Conservation (phyloP, 1,140 invertebrate genomes). For the Neuroterus valhalla region DNA sequence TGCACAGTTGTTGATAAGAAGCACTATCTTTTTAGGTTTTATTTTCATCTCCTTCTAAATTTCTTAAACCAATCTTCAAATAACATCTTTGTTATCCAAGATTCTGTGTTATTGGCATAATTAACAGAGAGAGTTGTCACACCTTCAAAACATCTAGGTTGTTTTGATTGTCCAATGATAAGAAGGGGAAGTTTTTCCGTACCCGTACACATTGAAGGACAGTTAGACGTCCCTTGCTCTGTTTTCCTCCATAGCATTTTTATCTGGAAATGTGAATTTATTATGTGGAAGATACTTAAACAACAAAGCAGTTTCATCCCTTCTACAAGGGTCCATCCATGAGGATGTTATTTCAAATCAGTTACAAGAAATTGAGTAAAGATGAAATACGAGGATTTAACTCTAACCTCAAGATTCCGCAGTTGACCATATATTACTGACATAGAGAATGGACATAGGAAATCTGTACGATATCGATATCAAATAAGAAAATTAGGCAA, state of each 20-base stretch:
- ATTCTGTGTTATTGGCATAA: slow-evolving; percentile 71
- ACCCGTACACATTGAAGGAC: slow-evolving; percentile 39
- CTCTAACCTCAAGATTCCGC: no score
- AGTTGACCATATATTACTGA: no score
- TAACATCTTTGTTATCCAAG: slow-evolving; percentile 73
- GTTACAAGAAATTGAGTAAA: no score
- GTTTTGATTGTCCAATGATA: slow-evolving; percentile 68
- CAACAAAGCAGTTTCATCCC: slow-evolving; percentile 66
- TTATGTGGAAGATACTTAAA: slow-evolving; percentile 54
- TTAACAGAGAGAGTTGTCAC: slow-evolving; percentile 65
- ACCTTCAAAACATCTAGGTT: slow-evolving; percentile 73
- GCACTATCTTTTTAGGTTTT: slow-evolving; percentile 50
- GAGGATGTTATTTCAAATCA: no score
- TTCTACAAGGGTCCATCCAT: no score
- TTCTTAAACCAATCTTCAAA: no score
- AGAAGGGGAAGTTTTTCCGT: slow-evolving; percentile 60
- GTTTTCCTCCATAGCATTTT: slow-evolving; percentile 41
- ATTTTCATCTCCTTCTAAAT: no score
- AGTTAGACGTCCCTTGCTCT: slow-evolving; percentile 40
- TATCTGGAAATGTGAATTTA: slow-evolving; percentile 36
- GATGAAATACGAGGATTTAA: no score
- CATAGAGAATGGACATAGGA: no score
- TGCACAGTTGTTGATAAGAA: slow-evolving; percentile 51
- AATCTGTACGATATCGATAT: no score
- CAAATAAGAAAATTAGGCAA: no score